phyloP scores from a whole-genome alignment of 2,888 invertebrate genomes.

The Drosophila planitibia region DNA sequence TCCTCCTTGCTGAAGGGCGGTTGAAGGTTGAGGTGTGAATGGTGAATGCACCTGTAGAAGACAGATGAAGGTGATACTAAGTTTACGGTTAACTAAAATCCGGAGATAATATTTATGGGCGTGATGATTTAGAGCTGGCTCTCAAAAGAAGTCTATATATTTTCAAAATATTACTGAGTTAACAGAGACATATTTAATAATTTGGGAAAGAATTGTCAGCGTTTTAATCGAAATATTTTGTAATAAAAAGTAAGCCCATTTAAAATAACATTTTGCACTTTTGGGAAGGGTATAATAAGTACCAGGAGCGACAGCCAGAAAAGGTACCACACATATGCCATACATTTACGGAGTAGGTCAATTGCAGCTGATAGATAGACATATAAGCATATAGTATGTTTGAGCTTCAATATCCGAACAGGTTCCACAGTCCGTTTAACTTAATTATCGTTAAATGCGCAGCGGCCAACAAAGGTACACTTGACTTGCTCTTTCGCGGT shows the following conservation, averaged over 20 bases:
- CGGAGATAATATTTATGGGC: neutral
- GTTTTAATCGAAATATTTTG: neutral
- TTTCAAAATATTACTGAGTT: neutral
- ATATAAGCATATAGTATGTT: neutral
- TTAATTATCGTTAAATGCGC: conserved; percentile 54
- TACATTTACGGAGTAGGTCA: conserved; percentile 7
- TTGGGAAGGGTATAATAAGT: neutral
- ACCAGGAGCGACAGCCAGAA: neutral
- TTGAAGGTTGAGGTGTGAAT: conserved; percentile 41
- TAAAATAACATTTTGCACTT: neutral
- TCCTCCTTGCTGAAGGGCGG: conserved; percentile 41
- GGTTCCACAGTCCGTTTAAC: conserved; percentile 52
- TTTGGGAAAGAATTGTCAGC: neutral
- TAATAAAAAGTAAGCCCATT: neutral
- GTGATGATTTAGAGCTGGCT: neutral
- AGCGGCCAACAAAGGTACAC: conserved; percentile 13
- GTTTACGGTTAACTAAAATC: conserved; percentile 3
- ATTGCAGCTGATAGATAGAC: conserved; percentile 1
- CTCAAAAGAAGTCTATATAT: neutral
- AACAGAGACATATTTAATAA: no score
- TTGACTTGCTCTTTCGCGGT: conserved; percentile 19
- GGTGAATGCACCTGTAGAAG: conserved; percentile 12
- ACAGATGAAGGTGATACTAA: conserved; percentile 21
- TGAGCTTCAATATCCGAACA: conserved; percentile 26
- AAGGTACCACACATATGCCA: no score